Conservation (phyloP, 2,113 vertebrate species). For the Arizona elegans region DNA sequence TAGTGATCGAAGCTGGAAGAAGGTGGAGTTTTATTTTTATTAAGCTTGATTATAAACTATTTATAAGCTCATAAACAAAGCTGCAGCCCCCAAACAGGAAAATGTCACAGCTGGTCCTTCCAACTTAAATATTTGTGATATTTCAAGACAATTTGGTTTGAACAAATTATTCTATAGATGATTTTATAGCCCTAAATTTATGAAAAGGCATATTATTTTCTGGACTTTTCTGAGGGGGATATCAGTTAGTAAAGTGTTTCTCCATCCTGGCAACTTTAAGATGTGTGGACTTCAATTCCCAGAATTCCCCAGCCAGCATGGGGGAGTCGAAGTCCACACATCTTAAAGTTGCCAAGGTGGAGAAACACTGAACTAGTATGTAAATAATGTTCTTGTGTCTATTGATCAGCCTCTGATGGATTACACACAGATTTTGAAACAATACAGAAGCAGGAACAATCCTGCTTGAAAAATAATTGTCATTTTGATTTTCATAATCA, state of each 20-base stretch:
- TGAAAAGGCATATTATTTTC: not conserved
- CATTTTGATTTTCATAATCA: not conserved
- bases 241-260: not conserved
- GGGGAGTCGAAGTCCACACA: not conserved
- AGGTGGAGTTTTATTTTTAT: not conserved
- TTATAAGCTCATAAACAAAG: not conserved
- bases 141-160: not conserved
- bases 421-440: not conserved
- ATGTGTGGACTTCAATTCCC: not conserved
- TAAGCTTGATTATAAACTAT: not conserved
- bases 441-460: not conserved
- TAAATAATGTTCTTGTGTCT: not conserved
- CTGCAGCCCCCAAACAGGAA: not conserved
- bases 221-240: not conserved
- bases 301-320: not conserved
- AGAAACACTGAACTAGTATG: not conserved
- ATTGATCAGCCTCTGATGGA: not conserved
- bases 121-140: not conserved
- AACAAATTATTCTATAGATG: not conserved
- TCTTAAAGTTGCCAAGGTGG: not conserved
- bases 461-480: not conserved
- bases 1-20: not conserved
- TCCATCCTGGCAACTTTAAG: not conserved
- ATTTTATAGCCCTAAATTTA: not conserved
- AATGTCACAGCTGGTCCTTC: not conserved